Conservation (phyloP, 1,140 invertebrate genomes). For the Saxidomus purpurata region DNA sequence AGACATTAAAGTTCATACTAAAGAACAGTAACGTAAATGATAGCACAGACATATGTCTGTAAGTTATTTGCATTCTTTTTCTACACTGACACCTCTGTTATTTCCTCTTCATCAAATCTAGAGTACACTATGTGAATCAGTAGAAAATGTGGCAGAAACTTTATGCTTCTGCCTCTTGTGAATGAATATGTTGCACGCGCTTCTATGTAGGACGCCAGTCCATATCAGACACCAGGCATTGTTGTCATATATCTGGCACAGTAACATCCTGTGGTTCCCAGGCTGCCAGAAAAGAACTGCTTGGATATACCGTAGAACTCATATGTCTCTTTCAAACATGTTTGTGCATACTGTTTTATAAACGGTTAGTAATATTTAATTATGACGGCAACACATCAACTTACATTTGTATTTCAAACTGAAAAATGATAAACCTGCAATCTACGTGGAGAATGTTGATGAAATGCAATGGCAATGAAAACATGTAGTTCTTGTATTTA, state of each 20-base stretch:
- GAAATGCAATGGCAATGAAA: no score
- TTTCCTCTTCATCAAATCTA: neutral
- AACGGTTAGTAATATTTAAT: no score
- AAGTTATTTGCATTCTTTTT: neutral
- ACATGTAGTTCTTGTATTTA: no score
- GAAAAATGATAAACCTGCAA: no score
- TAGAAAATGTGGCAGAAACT: neutral
- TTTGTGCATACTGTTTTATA: no score
- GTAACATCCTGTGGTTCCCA: neutral
- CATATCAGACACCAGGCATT: neutral
- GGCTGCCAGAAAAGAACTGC: no score
- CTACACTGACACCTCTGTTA: slow-evolving; percentile 17
- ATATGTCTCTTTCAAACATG: no score
- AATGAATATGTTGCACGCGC: neutral
- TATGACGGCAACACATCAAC: no score
- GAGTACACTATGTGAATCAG: neutral
- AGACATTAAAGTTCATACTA: neutral
- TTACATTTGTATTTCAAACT: no score
- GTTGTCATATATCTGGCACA: neutral
- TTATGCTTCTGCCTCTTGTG: neutral
- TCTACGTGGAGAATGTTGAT: no score
- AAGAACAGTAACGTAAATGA: neutral
- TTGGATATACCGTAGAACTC: no score
- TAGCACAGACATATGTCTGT: neutral
- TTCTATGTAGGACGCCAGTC: neutral